Evolutionary conservation across 2,888 invertebrate genomes (phyloP).

Genomic region (Mythimna vitellina): DNA sequence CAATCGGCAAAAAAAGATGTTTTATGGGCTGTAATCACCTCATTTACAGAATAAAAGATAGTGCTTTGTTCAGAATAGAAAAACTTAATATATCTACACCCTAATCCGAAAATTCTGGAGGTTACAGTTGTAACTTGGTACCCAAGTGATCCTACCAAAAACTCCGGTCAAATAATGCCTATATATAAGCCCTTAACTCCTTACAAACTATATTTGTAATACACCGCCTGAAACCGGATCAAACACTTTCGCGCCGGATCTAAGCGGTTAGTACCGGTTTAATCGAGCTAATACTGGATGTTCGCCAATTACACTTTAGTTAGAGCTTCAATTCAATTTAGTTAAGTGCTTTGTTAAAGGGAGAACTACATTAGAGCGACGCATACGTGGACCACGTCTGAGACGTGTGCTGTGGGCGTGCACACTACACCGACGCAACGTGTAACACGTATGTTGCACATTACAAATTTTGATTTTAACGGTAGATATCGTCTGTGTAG

Average conservation of each 20-base stretch:
- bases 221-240: conserved; percentile 51
- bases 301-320: conserved; percentile 31
- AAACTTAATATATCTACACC: background rate
- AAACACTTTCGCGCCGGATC: conserved; percentile 42
- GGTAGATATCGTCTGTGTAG: no score
- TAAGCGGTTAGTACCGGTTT: conserved; percentile 44
- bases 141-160: background rate
- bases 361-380: no score
- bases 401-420: no score
- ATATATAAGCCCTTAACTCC: conserved; percentile 8
- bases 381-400: no score
- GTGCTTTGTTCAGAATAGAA: background rate
- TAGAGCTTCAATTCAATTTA: conserved; percentile 15
- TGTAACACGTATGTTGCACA: no score
- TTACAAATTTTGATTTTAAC: no score
- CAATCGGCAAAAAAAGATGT: background rate
- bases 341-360: background rate
- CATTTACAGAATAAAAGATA: background rate
- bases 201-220: conserved; percentile 28
- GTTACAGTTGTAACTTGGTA: background rate
- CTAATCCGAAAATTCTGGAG: no score
- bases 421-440: no score
- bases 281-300: conserved; percentile 22
- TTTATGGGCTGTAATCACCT: background rate
- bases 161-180: background rate